These are phyloP conservation scores for Sitodiplosis mosellana DNA, from an alignment of 1,140 invertebrate species.

Conservation along the genomic window DNA sequence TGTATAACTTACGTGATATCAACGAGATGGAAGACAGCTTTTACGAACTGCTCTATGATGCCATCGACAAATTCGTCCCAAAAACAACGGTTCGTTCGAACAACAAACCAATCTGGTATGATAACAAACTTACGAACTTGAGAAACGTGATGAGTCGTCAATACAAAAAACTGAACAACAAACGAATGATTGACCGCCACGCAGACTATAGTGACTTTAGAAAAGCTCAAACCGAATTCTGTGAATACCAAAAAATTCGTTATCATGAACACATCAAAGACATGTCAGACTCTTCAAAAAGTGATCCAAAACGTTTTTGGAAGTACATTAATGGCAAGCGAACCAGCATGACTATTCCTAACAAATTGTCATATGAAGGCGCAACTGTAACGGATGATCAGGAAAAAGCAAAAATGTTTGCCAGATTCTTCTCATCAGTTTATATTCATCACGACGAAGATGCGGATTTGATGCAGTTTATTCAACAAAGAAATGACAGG, in stretches of 20 bases:
- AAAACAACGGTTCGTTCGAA: too few species aligned
- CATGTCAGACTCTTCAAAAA: neutral
- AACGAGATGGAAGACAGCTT: neutral
- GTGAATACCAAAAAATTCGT: neutral
- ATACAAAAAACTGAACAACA: neutral
- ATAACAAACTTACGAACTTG: neutral
- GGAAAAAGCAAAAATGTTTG: neutral
- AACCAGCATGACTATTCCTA: neutral
- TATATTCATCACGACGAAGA: neutral
- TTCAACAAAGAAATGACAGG: neutral
- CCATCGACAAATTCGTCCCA: too few species aligned
- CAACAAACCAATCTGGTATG: neutral
- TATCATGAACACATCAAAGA: neutral
- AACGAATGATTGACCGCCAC: neutral
- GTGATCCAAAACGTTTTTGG: neutral
- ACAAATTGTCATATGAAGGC: neutral
- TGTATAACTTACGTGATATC: neutral
- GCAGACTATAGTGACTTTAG: neutral
- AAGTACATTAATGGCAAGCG: neutral
- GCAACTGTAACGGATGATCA: neutral
- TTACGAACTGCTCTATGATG: too few species aligned
- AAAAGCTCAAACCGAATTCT: neutral
- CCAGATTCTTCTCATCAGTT: neutral
- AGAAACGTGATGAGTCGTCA: neutral
- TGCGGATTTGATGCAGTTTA: neutral